Base-by-base conservation (phyloP, 2,888 invertebrate species). In the Drosophila meridionalis region DNA sequence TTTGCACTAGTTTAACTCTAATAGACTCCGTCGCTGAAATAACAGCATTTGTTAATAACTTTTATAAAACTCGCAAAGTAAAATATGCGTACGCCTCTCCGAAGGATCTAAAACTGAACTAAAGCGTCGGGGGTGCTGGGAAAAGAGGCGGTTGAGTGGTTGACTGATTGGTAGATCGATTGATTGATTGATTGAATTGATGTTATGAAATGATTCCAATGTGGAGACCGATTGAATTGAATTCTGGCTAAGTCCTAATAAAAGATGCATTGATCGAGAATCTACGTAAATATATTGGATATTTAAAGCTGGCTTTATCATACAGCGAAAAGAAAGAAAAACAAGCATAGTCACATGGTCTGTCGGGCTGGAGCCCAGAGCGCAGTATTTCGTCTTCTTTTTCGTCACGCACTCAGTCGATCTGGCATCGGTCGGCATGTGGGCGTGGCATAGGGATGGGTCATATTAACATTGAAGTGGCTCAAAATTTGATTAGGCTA, bases 11-110 rank as follows among this genome's bases (percentile, higher is more conserved):
- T 83, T 90, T 82, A 86, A 91, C 84, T 81, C 90, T 91, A 90
- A 91, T 91, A 91, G 90, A 90, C 89, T 90, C 82, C 83, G 77
- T 81, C 78, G 82, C 81, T 84, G 79, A 80, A 73, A 79, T 82
- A 83, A 85, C 88, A 83, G 80, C 80, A 70, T 72, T 73, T 62
- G 68, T 69, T 52, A 52, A 62, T 73, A 67, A 70, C 55, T 73
- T 70, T 34, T 67, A 55, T 69, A 73, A 70, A 78, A 74, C 50
- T 57, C 61, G 75, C 78, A 52, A 76, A 66, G 38, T 58, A 40
- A 67, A 68, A 60, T 72, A 72, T 67, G 82, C 58, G 58, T 56
- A 64, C 71, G 69, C 61, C 65, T 66, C 56, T 62, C 42, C 63
- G 50, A 82, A 62, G 53, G 30, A 47, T 42, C 30, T 65, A 64